Evolutionary conservation across 2,113 vertebrate species (phyloP), one percentile per base, ranked within the genome.

Genomic region (Lasiurus cinereus): DNA sequence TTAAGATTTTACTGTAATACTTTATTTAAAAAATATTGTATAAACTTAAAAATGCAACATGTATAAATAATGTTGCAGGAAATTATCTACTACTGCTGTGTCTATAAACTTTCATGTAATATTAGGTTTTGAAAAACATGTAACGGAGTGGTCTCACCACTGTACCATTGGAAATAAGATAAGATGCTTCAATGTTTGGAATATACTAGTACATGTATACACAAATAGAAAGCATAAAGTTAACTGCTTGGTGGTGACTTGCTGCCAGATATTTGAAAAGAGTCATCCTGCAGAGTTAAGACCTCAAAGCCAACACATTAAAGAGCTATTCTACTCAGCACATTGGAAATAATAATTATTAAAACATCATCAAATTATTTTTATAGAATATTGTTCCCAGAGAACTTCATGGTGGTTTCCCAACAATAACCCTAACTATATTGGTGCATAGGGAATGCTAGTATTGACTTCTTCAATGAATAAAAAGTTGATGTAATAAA

Each of bases 351-450:
- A 46, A 87, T 79, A 95, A 92, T 96, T 95, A 91, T 96, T 96
- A 97, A 97, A 96, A 88, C 11, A 93, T 85, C 86, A 95, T 94
- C 83, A 95, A 93, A 96, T 96, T 93, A 88, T 87, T 43, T 94
- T 95, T 96, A 86, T 79, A 93, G 91, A 91, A 83, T 93, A 95
- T 86, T 90, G 89, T 95, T 96, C 93, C 94, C 70, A 92, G 73
- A 88, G 50, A 91, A 94, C 46, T 85, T 88, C 82, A 72, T 72
- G 93, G 89, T 78, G 72, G 12, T 82, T 93, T 88, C 56, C 29
- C 62, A 85, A 87, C 82, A 90, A 93, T 90, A 84, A 92, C n/a
- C 29, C 64, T 95, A 62, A 52, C 56, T 18, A 76, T 93, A 91
- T 94, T 96, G 83, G 62, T 94, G 88, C 48, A 88, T 14, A 84